Evolutionary conservation across 2,888 invertebrate genomes (phyloP).

Genomic region (Rhorus exstirpatorius): DNA sequence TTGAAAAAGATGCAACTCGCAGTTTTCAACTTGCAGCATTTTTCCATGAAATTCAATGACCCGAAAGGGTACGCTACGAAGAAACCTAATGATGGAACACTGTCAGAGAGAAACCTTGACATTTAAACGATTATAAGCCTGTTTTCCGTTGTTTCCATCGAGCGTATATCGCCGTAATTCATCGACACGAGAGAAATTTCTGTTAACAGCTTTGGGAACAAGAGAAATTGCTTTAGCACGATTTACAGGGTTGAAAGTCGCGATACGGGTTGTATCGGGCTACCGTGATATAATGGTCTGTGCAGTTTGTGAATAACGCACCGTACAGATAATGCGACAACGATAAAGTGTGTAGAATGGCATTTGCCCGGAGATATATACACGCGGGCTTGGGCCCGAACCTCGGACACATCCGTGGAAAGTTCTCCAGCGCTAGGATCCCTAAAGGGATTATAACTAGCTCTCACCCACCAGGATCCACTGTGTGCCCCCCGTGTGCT

Average conservation of each 20-base stretch:
- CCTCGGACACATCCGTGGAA: constrained; percentile 46
- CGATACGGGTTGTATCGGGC: constrained; percentile 14
- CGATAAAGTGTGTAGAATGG: constrained; percentile 28
- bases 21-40: too few relatives aligned
- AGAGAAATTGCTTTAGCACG: background rate
- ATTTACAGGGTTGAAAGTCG: constrained; percentile 4
- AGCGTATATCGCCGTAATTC: background rate
- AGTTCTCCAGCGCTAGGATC: constrained; percentile 48
- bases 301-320: constrained; percentile 9
- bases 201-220: background rate
- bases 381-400: constrained; percentile 7
- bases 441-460: constrained; percentile 57
- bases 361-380: constrained; percentile 1
- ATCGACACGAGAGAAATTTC: constrained; percentile 13
- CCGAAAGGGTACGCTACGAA: background rate
- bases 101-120: background rate
- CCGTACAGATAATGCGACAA: background rate
- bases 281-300: constrained; percentile 22
- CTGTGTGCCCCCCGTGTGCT: background rate
- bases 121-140: background rate
- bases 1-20: too few relatives aligned
- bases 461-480: constrained; percentile 19
- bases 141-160: background rate
- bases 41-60: background rate
- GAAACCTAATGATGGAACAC: background rate